A percentile compares a stretch with the other conserved stretches of the same genome.
Conservation (phyloP, 2,113 vertebrate genomes). For the Crypturellus undulatus region DNA sequence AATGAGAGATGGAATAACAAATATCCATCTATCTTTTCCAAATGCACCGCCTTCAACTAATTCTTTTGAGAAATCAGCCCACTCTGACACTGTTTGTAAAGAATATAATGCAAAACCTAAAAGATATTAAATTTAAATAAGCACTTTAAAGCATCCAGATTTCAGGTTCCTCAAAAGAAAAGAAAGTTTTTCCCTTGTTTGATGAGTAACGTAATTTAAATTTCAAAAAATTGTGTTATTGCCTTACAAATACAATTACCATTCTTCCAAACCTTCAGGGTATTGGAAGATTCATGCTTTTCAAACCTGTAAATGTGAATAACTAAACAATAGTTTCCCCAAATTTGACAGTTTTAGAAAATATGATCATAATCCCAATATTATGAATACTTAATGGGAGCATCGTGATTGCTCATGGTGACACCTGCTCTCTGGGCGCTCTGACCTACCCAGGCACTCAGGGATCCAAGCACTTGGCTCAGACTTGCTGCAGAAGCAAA, state of each 20-base stretch:
- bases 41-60: background rate
- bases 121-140: background rate
- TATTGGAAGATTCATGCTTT: background rate
- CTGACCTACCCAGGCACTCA: background rate
- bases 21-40: background rate
- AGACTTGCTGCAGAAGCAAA: background rate
- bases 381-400: conserved; percentile 20
- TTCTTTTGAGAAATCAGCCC: background rate
- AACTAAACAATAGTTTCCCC: background rate
- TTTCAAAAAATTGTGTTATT: background rate
- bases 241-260: background rate
- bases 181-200: background rate
- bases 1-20: conserved; percentile 14
- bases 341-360: background rate
- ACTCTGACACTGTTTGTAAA: background rate
- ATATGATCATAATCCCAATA: conserved; percentile 15
- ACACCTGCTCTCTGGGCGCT: background rate
- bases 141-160: background rate
- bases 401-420: background rate
- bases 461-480: background rate
- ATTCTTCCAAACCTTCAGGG: background rate
- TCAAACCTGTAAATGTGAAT: background rate
- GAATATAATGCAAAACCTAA: background rate
- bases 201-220: background rate
- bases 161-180: conserved; percentile 21